Evolutionary conservation across 2,113 vertebrate species (phyloP).

Genomic region (Eclectus roratus): DNA sequence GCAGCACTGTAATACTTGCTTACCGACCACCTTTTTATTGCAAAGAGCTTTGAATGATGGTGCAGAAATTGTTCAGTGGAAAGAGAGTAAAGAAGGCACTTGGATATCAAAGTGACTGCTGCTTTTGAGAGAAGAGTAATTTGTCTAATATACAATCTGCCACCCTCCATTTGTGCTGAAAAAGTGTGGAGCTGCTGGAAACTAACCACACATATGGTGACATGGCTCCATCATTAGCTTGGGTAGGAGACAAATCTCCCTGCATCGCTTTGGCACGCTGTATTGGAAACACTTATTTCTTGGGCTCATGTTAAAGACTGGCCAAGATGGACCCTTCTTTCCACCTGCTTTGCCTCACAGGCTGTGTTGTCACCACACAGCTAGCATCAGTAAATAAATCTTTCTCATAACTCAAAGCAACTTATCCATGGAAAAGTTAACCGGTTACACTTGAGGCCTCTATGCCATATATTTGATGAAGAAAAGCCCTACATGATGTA

Average conservation of each 20-base stretch:
- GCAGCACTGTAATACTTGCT: background rate
- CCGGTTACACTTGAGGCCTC: background rate
- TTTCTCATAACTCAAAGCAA: background rate
- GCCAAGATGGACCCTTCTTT: conserved; percentile 24
- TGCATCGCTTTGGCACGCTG: conserved; percentile 17
- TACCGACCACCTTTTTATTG: background rate
- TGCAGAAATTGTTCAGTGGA: conserved; percentile 29
- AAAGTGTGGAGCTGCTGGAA: conserved; percentile 63
- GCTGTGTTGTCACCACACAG: conserved; percentile 40
- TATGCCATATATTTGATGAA: accelerated
- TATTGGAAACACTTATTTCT: conserved; percentile 54
- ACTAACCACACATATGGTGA: conserved; percentile 67
- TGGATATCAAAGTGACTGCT: conserved; percentile 9
- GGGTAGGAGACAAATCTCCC: conserved; percentile 57
- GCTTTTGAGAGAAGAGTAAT: conserved; percentile 49
- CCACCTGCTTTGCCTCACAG: conserved; percentile 41
- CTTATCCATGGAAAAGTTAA: background rate
- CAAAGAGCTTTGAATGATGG: conserved; percentile 18
- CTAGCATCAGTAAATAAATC: background rate
- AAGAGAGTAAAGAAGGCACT: conserved; percentile 18
- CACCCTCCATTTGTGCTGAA: conserved; percentile 51
- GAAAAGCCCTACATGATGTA: accelerated
- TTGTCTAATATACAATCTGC: conserved; percentile 65
- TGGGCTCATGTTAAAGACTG: background rate
- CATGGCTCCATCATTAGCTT: conserved; percentile 61